Conservation (phyloP, 2,113 vertebrate genomes). For the Thomomys bottae region DNA sequence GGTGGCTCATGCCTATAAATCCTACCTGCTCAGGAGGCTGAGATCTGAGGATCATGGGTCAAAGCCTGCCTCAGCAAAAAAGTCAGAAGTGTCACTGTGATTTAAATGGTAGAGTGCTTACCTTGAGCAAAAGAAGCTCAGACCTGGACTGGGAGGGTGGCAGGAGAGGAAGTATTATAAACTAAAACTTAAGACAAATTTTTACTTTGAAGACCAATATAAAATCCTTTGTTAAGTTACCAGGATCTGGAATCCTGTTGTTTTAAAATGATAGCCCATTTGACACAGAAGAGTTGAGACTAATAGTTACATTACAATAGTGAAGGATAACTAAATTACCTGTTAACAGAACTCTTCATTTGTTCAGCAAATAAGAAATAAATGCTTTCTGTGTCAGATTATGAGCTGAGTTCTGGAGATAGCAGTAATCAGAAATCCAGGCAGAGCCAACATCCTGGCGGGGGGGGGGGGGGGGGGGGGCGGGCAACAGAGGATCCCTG, state of each 20-base stretch:
- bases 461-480: too few relatives aligned
- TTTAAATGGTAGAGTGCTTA: too few relatives aligned
- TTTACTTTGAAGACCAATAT: slow-evolving; percentile 37
- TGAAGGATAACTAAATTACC: background rate
- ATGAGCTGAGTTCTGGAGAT: background rate
- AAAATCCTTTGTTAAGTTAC: slow-evolving; percentile 4
- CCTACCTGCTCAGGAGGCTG: too few relatives aligned
- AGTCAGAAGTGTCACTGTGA: too few relatives aligned
- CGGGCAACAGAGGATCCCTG: too few relatives aligned
- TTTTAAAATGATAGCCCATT: slow-evolving; percentile 3
- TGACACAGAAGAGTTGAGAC: background rate
- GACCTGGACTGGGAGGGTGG: too few relatives aligned
- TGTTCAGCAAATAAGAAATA: background rate
- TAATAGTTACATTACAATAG: slow-evolving; percentile 39
- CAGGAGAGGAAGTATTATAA: too few relatives aligned
- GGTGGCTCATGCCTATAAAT: too few relatives aligned
- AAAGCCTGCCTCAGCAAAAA: too few relatives aligned
- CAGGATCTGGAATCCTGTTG: background rate
- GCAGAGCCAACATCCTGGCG: too few relatives aligned
- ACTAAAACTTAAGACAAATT: background rate
- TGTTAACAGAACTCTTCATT: background rate
- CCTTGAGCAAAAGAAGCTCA: too few relatives aligned
- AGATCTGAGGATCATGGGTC: too few relatives aligned
- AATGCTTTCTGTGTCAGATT: background rate
- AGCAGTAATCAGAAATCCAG: background rate